Conservation (phyloP, 2,888 invertebrate genomes). For the Trichacis sp. region DNA sequence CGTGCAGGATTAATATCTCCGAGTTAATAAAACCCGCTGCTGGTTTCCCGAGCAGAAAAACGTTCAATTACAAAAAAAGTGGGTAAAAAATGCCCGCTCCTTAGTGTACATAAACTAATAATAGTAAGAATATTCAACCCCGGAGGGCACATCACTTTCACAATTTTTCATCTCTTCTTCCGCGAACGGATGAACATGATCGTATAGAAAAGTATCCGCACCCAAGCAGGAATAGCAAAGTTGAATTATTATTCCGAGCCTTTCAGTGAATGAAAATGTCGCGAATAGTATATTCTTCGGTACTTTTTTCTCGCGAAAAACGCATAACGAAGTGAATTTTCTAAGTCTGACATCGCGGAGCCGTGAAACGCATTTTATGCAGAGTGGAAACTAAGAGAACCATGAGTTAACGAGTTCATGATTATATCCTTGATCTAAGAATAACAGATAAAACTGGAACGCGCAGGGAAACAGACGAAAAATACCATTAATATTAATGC, state of each 20-base stretch:
- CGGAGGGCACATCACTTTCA: neutral
- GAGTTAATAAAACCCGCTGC: constrained; percentile 37
- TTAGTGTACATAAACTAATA: constrained; percentile 30
- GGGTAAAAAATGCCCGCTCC: constrained; percentile 21
- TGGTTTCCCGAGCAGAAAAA: constrained; percentile 31
- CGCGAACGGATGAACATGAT: neutral
- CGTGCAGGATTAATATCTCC: constrained; percentile 39
- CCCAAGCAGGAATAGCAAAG: no score
- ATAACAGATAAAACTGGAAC: neutral
- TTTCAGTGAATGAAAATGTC: neutral
- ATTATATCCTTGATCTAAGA: neutral
- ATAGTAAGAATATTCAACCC: constrained; percentile 10
- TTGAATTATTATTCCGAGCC: no score
- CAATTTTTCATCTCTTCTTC: neutral
- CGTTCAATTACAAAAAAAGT: constrained; percentile 17
- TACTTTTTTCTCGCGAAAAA: neutral
- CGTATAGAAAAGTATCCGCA: neutral
- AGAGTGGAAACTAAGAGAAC: neutral
- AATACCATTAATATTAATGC: neutral
- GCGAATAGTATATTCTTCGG: neutral
- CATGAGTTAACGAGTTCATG: constrained; percentile 3
- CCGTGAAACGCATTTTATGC: neutral
- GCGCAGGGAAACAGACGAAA: neutral
- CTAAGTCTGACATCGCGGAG: neutral
- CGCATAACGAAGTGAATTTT: neutral